Evolutionary conservation across 1,140 invertebrate genomes (phyloP).

Genomic region (Tetragnatha versicolor): DNA sequence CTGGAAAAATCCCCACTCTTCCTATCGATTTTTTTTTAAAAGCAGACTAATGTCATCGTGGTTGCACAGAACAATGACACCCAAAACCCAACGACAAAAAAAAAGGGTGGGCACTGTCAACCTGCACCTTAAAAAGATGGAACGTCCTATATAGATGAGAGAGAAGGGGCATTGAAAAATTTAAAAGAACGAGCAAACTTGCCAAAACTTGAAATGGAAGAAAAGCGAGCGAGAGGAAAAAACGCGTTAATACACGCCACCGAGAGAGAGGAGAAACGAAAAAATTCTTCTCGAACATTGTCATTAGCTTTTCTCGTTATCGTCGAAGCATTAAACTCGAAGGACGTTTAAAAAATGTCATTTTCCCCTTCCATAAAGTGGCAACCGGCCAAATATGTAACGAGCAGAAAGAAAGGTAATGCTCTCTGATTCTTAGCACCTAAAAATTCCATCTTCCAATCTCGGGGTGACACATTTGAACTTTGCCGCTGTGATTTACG

Average conservation of each 20-base stretch:
- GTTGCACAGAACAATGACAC: no score
- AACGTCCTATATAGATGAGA: no score
- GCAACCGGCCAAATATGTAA: not conserved
- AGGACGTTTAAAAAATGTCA: not conserved
- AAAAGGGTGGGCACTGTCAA: not conserved
- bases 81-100: no score
- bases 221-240: not conserved
- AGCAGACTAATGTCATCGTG: no score
- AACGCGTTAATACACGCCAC: not conserved
- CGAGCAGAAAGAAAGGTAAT: not conserved
- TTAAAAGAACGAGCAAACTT: no score
- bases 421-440: not conserved
- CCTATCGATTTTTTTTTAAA: no score
- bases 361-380: not conserved
- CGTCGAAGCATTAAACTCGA: constrained; percentile 6
- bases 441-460: not conserved
- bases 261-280: not conserved
- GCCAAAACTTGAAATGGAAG: not conserved
- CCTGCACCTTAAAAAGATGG: not conserved
- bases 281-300: not conserved
- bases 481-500: not conserved
- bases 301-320: constrained; percentile 19
- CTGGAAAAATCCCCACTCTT: no score
- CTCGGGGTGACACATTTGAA: not conserved
- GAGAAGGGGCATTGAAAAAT: no score